Evolutionary conservation across 2,888 invertebrate genomes (phyloP), one percentile per base, ranked within the genome.

Genomic region (Crepidodera aurea): DNA sequence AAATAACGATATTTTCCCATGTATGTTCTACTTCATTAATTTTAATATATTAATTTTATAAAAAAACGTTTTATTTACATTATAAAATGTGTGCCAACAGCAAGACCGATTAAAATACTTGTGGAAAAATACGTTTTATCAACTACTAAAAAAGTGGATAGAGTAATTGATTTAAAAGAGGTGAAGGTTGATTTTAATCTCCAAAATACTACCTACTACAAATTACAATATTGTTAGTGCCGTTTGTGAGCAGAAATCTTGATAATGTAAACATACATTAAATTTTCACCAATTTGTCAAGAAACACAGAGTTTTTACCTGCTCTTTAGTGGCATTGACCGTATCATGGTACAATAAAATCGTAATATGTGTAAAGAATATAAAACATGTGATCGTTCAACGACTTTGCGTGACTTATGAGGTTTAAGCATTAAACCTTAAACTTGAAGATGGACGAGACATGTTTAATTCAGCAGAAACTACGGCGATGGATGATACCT

Each of bases 351-450:
- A 62, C 69, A 70, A 71, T 67, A 53, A 58, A 55, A 51, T 54
- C 19, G 25, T 55, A 25, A 32, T 34, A 44, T 54, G 48, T 37
- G 55, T 34, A 18, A 59, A 51, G 69, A 77, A 77, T 77, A 77
- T 73, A 70, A 75, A 77, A 77, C 75, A 73, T 71, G 75, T 75
- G 70, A 78, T 76, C 78, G 78, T 78, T 78, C 77, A 78, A 77
- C 74, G 77, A 78, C 78, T 64, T 68, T 69, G 69, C 51, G 63
- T 64, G 71, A 73, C 69, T 71, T 73, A 75, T 72, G 72, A 73
- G 70, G 74, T 75, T 75, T 73, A 73, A 75, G 75, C 74, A 73
- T 73, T 71, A 72, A 73, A 75, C 73, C 72, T 74, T 73, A 73
- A 72, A 73, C 73, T 68, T 72, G 61, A 73, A 73, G 70, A 73